Evolutionary conservation across 2,888 invertebrate genomes (phyloP).

Genomic region (Taphrorychus bicolor): DNA sequence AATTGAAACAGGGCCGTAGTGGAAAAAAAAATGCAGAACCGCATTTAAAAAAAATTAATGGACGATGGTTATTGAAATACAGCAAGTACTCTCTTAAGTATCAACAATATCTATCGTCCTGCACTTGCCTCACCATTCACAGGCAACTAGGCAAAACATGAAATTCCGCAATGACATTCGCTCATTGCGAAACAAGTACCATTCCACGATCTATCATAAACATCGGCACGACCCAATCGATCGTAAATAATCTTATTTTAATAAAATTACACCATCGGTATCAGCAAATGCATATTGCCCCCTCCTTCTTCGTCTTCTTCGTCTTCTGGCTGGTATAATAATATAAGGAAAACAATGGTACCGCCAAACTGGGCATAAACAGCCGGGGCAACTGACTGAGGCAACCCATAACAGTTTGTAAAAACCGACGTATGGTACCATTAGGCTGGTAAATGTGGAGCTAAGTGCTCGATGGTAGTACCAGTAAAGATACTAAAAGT

Average conservation of each 20-base stretch:
- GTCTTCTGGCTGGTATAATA: no score
- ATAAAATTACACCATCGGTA: not conserved
- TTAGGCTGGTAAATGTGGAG: constrained; percentile 48
- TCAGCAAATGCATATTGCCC: no score
- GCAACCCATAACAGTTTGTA: constrained; percentile 46
- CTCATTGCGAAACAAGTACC: not conserved
- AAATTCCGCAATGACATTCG: not conserved
- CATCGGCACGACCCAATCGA: not conserved
- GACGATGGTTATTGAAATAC: no score
- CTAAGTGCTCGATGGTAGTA: constrained; percentile 41
- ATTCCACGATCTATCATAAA: not conserved
- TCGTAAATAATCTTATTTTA: not conserved
- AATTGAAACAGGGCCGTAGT: no score
- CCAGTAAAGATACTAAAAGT: constrained; percentile 38
- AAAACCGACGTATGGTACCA: constrained; percentile 48
- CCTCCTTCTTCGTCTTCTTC: no score
- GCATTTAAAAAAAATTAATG: no score
- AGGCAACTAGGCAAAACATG: no score
- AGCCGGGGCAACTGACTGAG: constrained; percentile 43
- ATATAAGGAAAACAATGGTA: constrained; percentile 1
- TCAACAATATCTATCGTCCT: no score
- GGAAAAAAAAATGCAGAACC: no score
- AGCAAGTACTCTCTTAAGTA: no score
- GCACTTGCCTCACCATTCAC: no score
- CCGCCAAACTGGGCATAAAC: constrained; percentile 45